These are phyloP conservation scores for Cydia pomonella DNA, from an alignment of 1,140 invertebrate species.

Conservation along the genomic window DNA sequence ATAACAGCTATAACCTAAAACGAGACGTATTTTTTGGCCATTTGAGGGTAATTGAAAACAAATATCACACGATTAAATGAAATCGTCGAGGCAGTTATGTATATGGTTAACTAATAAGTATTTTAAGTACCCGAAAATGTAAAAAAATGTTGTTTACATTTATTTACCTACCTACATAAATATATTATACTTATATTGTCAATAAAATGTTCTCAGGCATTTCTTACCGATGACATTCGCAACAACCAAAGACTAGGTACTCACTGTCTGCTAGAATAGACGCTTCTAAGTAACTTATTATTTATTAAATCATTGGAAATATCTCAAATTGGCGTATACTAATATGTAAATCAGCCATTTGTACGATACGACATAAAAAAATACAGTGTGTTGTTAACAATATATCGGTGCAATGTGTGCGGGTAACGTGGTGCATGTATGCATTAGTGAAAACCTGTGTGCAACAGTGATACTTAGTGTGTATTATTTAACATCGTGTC, in stretches of 20 bases:
- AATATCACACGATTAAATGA: too few relatives aligned
- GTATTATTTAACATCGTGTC: background rate
- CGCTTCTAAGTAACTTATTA: background rate
- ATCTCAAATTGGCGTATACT: slow-evolving; percentile 19
- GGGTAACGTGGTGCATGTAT: background rate
- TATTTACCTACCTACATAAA: too few relatives aligned
- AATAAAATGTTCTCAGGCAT: background rate
- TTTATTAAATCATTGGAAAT: too few relatives aligned
- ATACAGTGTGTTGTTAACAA: background rate
- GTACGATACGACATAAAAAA: background rate
- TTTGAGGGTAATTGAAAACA: too few relatives aligned
- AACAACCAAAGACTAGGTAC: background rate
- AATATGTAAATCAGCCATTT: slow-evolving; percentile 7
- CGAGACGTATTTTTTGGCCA: too few relatives aligned
- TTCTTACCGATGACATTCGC: background rate
- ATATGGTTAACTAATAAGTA: too few relatives aligned
- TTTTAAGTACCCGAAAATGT: too few relatives aligned
- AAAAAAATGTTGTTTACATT: too few relatives aligned
- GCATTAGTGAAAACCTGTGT: slow-evolving; percentile 10
- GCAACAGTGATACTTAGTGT: background rate
- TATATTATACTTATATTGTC: background rate
- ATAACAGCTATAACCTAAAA: too few relatives aligned
- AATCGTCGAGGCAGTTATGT: too few relatives aligned
- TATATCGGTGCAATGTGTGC: background rate
- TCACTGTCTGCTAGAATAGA: background rate